phyloP scores from a whole-genome alignment of 2,888 invertebrate genomes.

The Baronia brevicornis region DNA sequence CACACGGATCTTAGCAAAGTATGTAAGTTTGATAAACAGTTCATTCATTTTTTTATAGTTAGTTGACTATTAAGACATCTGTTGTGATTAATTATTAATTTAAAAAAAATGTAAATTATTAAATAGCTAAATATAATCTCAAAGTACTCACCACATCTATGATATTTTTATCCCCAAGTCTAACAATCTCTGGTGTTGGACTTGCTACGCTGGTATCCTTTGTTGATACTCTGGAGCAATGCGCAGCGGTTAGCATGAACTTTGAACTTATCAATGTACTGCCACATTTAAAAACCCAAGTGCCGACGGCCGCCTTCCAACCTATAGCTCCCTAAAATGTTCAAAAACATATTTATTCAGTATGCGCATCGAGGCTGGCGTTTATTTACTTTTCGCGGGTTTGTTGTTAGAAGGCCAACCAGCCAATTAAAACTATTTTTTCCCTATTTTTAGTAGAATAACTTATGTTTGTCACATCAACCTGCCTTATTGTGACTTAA shows the following conservation, averaged over 20 bases:
- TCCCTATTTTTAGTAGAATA: too few species aligned
- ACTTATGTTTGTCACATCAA: too few species aligned
- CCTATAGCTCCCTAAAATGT: constrained; percentile 43
- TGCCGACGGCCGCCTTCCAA: constrained; percentile 34
- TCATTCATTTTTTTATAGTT: too few species aligned
- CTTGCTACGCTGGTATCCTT: constrained; percentile 30
- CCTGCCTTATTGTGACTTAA: too few species aligned
- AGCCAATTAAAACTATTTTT: too few species aligned
- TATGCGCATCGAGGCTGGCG: too few species aligned
- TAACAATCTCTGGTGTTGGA: constrained; percentile 37
- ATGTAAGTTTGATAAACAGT: too few species aligned
- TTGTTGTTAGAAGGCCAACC: too few species aligned
- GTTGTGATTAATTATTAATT: too few species aligned
- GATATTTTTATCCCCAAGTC: constrained; percentile 42
- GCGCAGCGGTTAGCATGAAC: constrained; percentile 81
- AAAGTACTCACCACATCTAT: constrained; percentile 14
- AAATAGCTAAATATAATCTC: background rate
- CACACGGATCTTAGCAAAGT: too few species aligned
- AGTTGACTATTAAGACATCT: too few species aligned
- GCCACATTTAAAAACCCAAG: constrained; percentile 73
- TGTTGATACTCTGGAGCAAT: constrained; percentile 61
- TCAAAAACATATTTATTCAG: background rate
- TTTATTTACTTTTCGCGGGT: too few species aligned
- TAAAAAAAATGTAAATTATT: constrained; percentile 1
- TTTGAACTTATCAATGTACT: constrained; percentile 78